Evolutionary conservation across 2,797 vertebrate species (phyloP).

Genomic region (Sitta carolinensis): DNA sequence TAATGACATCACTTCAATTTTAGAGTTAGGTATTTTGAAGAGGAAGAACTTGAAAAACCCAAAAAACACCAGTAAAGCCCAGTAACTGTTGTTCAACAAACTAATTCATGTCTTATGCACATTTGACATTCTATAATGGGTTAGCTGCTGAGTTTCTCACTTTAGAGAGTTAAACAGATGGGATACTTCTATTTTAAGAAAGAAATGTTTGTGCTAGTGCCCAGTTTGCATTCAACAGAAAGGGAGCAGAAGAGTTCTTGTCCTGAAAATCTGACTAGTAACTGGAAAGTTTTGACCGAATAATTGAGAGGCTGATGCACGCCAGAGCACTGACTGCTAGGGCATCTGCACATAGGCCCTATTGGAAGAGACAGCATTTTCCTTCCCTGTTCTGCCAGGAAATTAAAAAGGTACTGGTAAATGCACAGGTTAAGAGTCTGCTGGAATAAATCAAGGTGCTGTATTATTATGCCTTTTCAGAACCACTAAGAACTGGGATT

Average conservation of each 20-base stretch:
- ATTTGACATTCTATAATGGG: neutral
- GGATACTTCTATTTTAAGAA: neutral
- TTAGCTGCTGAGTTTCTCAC: neutral
- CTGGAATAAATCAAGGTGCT: neutral
- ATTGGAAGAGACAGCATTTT: neutral
- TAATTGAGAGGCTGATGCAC: neutral
- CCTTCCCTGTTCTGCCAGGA: neutral
- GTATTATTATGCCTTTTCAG: neutral
- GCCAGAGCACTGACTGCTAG: neutral
- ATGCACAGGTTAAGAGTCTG: neutral
- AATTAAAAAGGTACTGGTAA: neutral
- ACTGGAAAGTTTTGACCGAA: neutral
- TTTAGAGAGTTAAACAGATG: neutral
- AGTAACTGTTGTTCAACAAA: constrained; percentile 7
- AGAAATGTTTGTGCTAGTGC: neutral
- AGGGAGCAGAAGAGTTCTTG: neutral
- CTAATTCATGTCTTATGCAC: neutral
- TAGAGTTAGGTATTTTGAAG: neutral
- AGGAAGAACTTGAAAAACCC: neutral
- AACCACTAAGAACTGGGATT: neutral
- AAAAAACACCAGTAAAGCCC: neutral
- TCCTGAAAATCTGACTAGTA: neutral
- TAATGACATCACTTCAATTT: neutral
- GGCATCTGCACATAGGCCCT: rapidly evolving
- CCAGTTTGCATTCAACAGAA: neutral